Evolutionary conservation across 2,888 invertebrate genomes (phyloP).

Genomic region (Scaeva pyrastri): DNA sequence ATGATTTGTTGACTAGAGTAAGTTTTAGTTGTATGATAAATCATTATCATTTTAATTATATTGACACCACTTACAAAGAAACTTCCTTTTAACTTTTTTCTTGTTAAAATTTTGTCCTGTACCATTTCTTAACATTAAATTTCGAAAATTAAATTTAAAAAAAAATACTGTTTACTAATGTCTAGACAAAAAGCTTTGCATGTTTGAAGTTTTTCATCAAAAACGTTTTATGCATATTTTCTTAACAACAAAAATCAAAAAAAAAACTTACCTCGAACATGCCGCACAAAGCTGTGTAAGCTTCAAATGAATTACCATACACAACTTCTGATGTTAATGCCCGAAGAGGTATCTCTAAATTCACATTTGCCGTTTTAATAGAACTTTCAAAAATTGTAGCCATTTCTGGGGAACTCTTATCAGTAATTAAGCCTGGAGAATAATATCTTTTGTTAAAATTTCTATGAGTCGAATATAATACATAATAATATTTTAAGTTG

Average conservation of each 20-base stretch:
- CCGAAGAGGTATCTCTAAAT: constrained; percentile 79
- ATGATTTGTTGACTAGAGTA: too few relatives aligned
- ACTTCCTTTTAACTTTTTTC: too few relatives aligned
- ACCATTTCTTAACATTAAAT: too few relatives aligned
- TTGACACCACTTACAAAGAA: too few relatives aligned
- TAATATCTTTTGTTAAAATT: background rate
- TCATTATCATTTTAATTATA: too few relatives aligned
- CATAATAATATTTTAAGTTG: background rate
- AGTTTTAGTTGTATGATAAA: too few relatives aligned
- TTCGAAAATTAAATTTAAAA: too few relatives aligned
- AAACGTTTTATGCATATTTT: background rate
- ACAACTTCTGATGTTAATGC: constrained; percentile 81
- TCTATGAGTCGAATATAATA: background rate
- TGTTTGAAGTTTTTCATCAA: too few relatives aligned
- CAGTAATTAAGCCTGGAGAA: constrained; percentile 80
- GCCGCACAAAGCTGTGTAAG: constrained; percentile 85
- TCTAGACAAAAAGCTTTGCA: too few relatives aligned
- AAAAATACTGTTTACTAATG: too few relatives aligned
- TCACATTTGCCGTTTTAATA: constrained; percentile 80
- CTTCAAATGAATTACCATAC: constrained; percentile 85
- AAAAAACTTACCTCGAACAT: constrained; percentile 84
- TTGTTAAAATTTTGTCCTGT: too few relatives aligned
- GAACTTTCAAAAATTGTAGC: constrained; percentile 81
- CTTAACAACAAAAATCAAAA: background rate
- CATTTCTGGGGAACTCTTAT: constrained; percentile 78